These are phyloP conservation scores for Nezara viridula DNA, from an alignment of 2,888 invertebrate species.

Conservation along the genomic window DNA sequence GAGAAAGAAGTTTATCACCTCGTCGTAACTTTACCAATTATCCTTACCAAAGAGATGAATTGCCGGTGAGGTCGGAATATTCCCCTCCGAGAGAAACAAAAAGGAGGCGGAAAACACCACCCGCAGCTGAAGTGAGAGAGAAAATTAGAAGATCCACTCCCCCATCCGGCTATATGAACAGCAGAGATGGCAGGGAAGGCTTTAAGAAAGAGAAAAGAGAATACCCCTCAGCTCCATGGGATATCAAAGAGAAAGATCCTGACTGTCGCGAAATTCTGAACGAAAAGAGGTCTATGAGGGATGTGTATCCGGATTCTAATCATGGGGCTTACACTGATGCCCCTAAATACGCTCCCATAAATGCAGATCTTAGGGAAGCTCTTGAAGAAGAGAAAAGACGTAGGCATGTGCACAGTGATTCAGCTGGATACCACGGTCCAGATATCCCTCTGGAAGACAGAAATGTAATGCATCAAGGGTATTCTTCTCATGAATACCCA, in stretches of 20 bases:
- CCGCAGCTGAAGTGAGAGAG: neutral
- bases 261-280: conserved; percentile 57
- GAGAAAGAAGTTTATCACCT: conserved; percentile 50
- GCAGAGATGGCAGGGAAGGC: conserved; percentile 37
- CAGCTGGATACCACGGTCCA: neutral
- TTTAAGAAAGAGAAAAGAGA: conserved; percentile 24
- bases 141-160: conserved; percentile 24
- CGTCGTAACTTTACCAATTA: conserved; percentile 22
- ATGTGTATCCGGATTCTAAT: conserved; percentile 29
- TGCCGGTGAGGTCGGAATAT: neutral
- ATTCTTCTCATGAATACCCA: conserved; percentile 17
- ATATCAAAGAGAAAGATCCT: conserved; percentile 36
- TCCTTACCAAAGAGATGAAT: neutral
- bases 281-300: conserved; percentile 53
- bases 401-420: conserved; percentile 15
- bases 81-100: conserved; percentile 41
- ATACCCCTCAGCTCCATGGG: neutral
- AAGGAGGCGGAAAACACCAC: conserved; percentile 48
- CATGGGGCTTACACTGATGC: neutral
- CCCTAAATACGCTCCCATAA: neutral
- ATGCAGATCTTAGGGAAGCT: conserved; percentile 55
- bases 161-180: conserved; percentile 39
- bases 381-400: conserved; percentile 55
- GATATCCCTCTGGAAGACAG: neutral
- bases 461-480: neutral